A percentile compares a stretch with the other conserved stretches of the same genome.
Conservation (phyloP, 1,140 invertebrate species). For the Matsumurasca onukii region DNA sequence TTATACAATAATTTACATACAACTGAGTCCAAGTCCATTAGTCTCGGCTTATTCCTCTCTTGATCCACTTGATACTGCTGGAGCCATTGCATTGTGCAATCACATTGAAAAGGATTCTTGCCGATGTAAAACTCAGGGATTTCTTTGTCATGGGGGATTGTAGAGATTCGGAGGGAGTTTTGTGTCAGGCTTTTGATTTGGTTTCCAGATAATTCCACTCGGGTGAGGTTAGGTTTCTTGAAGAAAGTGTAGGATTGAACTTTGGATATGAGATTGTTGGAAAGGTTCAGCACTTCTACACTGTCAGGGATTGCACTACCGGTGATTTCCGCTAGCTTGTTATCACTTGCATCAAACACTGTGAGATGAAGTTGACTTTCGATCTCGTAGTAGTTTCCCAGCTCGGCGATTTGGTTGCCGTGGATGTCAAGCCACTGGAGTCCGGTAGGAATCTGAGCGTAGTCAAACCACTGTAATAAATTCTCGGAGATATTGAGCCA, state of each 20-base stretch:
- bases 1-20: conserved; percentile 86
- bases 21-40: conserved; percentile 86
- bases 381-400: conserved; percentile 89
- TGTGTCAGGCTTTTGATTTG: conserved; percentile 80
- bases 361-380: conserved; percentile 79
- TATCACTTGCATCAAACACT: conserved; percentile 83
- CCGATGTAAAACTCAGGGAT: conserved; percentile 90
- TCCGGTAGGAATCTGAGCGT: conserved; percentile 84
- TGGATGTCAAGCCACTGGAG: conserved; percentile 90
- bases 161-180: conserved; percentile 80
- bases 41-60: conserved; percentile 76
- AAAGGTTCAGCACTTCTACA: conserved; percentile 79
- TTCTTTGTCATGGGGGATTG: conserved; percentile 70
- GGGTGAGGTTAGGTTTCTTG: conserved; percentile 85
- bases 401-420: conserved; percentile 79
- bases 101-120: conserved; percentile 87
- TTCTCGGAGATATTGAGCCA: conserved; percentile 94
- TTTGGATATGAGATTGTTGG: conserved; percentile 82
- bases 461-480: conserved; percentile 85
- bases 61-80: conserved; percentile 80
- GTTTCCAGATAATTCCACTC: conserved; percentile 84
- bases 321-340: conserved; percentile 81
- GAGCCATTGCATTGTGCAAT: conserved; percentile 83
- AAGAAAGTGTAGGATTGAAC: conserved; percentile 92
- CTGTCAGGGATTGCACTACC: conserved; percentile 79